These are phyloP conservation scores for Triplophysa dalaica DNA, from an alignment of 2,113 vertebrate genomes.

Conservation along the genomic window DNA sequence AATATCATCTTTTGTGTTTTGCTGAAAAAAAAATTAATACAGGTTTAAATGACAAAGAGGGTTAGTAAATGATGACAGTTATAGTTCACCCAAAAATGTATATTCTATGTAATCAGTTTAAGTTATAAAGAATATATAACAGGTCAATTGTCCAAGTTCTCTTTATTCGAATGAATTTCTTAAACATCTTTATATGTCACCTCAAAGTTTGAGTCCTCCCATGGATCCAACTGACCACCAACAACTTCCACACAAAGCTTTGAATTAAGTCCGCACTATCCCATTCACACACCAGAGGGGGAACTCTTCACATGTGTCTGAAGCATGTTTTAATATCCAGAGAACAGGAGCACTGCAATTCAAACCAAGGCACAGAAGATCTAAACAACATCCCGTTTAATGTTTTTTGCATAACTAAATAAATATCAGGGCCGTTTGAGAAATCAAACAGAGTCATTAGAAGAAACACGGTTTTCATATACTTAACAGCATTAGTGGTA, in stretches of 20 bases:
- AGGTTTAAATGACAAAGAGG: too few species aligned
- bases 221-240: conserved; percentile 10
- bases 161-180: conserved; percentile 47
- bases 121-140: background rate
- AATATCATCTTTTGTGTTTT: too few species aligned
- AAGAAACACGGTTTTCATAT: conserved; percentile 60
- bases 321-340: conserved; percentile 29
- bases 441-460: conserved; percentile 56
- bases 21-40: too few species aligned
- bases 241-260: conserved; percentile 27
- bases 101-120: background rate
- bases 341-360: conserved; percentile 17
- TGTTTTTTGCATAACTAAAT: conserved; percentile 71
- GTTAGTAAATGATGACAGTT: too few species aligned
- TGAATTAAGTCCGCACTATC: conserved; percentile 13
- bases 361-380: conserved; percentile 67
- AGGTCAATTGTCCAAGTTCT: background rate
- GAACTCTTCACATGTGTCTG: background rate
- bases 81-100: too few species aligned
- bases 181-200: conserved; percentile 16
- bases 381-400: conserved; percentile 52
- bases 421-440: conserved; percentile 69
- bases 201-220: conserved; percentile 5
- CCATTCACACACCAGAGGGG: background rate
- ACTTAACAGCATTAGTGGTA: conserved; percentile 62